A percentile compares a stretch with the other conserved stretches of the same genome.
Evolutionary conservation across 2,888 invertebrate species (phyloP).

Genomic region (Tricholauxania praeusta): DNA sequence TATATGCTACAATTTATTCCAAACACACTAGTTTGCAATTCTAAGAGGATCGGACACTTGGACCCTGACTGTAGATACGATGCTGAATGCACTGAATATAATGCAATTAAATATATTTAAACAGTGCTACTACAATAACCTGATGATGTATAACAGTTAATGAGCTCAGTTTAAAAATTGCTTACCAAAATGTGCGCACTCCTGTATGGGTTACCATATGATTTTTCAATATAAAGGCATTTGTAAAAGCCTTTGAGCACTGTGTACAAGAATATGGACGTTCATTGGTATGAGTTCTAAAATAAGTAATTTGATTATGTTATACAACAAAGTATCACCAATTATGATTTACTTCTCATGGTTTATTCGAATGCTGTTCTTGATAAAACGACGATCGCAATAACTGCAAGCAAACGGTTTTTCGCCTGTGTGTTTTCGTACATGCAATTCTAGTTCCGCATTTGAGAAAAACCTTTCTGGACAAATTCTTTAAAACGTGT

Average conservation of each 20-base stretch:
- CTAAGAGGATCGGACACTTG: too few relatives aligned
- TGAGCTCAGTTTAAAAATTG: background rate
- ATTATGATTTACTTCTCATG: constrained; percentile 38
- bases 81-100: too few relatives aligned
- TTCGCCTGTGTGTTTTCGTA: constrained; percentile 44
- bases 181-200: constrained; percentile 35
- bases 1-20: too few relatives aligned
- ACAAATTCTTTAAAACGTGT: constrained; percentile 33
- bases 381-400: constrained; percentile 40
- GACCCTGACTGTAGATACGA: too few relatives aligned
- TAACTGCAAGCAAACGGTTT: constrained; percentile 41
- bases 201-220: constrained; percentile 41
- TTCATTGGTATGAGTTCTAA: constrained; percentile 42
- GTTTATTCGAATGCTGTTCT: constrained; percentile 40
- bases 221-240: constrained; percentile 42
- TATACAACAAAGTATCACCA: background rate
- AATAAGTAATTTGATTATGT: background rate
- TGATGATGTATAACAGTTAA: too few relatives aligned
- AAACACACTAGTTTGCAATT: too few relatives aligned
- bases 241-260: constrained; percentile 41
- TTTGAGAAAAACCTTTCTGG: constrained; percentile 36
- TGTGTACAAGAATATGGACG: constrained; percentile 41
- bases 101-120: too few relatives aligned
- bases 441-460: constrained; percentile 38
- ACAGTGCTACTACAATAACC: too few relatives aligned